phyloP scores from a whole-genome alignment of 1,140 invertebrate genomes.

The silkworm (Bombyx mori) region ASM3026992v2 NC_085129.1:10019501-10020000 shows the following conservation, averaged over 20 bases:
- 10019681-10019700: too few relatives aligned
- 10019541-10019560: too few relatives aligned
- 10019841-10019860: conserved; percentile 32
- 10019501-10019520: too few relatives aligned
- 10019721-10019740: neutral
- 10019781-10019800: neutral
- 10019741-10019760: neutral
- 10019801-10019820: neutral
- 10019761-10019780: neutral
- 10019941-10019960: conserved; percentile 37
- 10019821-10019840: neutral
- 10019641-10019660: too few relatives aligned
- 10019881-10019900: conserved; percentile 37
- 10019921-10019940: conserved; percentile 35
- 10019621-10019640: too few relatives aligned
- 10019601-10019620: too few relatives aligned
- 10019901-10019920: conserved; percentile 45
- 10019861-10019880: conserved; percentile 37
- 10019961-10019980: conserved; percentile 38
- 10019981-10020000: conserved; percentile 17
- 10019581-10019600: too few relatives aligned
- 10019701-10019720: neutral
- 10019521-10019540: too few relatives aligned
- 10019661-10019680: too few relatives aligned
- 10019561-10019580: too few relatives aligned